Evolutionary conservation across 2,888 invertebrate species (phyloP), one percentile per base, ranked within the genome.

Genomic region (Ochropleura plecta): DNA sequence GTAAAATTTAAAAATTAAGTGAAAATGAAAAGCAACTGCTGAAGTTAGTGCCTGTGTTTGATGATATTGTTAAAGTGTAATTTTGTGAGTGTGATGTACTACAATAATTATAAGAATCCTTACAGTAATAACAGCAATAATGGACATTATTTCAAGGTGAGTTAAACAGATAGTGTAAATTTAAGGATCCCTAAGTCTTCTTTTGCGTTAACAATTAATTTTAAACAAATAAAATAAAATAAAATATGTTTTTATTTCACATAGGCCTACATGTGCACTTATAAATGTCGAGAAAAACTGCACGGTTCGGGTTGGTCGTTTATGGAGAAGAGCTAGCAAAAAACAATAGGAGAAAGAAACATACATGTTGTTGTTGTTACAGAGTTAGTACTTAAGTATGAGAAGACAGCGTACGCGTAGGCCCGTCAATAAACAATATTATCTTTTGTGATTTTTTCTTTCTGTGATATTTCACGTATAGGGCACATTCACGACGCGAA

Each of bases 61-160:
- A 77, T 77, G 77, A 20, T 64, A 63, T 9, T 51, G 3, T 40
- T 46, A 5, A 30, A 65, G 70, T 65, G 30, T 70, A 55, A 46
- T 71, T 44, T 44, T 65, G 67, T 81, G 53, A 51, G 30, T 76
- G 77, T 81, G 55, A 79, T 86, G 87, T 88, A 84, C 76, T 82
- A 84, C 63, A 88, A 84, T 65, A 88, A 83, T 14, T 85, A 87
- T 48, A 88, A 83, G 42, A 71, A 76, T 62, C 76, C 80, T 2
- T 82, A 86, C 16, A 83, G 83, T 46, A 82, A 76, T 70, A 83
- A 74, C 16, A 83, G 64, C 42, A 83, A 79, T 59, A 89, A 89
- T 90, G 91, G 87, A 66, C 66, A 78, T 30, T 91, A 90, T 85
- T 75, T 76, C 66, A 91, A 91, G 90, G 91, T 89, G 68, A 82